Evolutionary conservation across 2,888 invertebrate species (phyloP), one percentile per base, ranked within the genome.

Genomic region (Caenorhabditis sp.): DNA sequence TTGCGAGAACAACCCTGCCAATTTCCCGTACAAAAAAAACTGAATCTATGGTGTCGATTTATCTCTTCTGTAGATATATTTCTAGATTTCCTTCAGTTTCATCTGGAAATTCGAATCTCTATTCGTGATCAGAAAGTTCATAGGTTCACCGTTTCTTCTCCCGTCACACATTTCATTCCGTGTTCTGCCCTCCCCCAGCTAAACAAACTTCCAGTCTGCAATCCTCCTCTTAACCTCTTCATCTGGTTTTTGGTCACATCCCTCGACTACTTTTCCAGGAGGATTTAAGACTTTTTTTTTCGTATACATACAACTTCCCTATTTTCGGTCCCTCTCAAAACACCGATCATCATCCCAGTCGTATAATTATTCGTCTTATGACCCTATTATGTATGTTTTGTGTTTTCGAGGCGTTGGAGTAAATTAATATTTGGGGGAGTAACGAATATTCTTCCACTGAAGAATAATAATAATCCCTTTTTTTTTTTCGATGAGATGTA

Each of bases 271-370:
- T 54, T 26, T 26, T 26, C 14, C 10, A 26, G 26, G n/a, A n/a
- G n/a, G 24, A 54, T 54, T 54, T 26, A 54, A 54, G 54, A 54
- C 10, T 4, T 38, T 26, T 4, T 38, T 26, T 54, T 26, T 47
- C 47, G 47, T 47, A 26, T 54, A 51, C 51, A 51, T 22, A 35
- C 31, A 35, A 35, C 31, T 24, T 51, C n/a, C 19, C 51, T 51
- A 26, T 54, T 54, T 54, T 12, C 2, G 54, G 24, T 14, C 26
- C 24, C n/a, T n/a, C n/a, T 14, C 26, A 54, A 54, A 54, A 54
- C 54, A 54, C 26, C 54, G 54, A 54, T 54, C 54, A 54, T 54
- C 54, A 59, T 59, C 59, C 44, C 19, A n/a, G 19, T 41, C n/a
- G n/a, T n/a, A 16, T 63, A 38, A 61, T 61, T 61, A 63, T 63